phyloP scores from a whole-genome alignment of 1,140 invertebrate species.

The Copidosoma floridanum region DNA sequence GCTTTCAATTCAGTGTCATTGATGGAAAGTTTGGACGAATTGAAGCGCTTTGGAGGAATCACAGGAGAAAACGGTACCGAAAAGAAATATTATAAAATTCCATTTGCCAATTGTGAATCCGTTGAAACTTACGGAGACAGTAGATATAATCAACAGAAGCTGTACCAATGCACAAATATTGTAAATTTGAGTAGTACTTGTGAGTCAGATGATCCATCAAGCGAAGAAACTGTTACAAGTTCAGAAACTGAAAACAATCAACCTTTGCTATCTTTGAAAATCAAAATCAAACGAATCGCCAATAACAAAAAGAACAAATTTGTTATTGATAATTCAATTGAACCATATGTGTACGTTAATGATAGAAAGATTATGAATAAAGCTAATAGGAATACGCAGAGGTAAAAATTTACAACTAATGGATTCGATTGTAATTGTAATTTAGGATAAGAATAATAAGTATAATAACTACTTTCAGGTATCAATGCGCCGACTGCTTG shows the following conservation, averaged over 20 bases:
- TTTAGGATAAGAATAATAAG: no score
- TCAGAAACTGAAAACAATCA: neutral
- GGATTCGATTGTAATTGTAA: no score
- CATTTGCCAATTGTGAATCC: neutral
- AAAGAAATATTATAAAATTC: neutral
- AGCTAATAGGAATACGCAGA: no score
- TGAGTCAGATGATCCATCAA: no score
- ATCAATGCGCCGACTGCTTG: slow-evolving; percentile 18
- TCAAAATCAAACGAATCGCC: slow-evolving; percentile 20
- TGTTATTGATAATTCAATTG: slow-evolving; percentile 7
- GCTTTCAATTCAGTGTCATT: slow-evolving; percentile 13
- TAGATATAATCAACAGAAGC: no score
- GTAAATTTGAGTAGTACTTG: no score
- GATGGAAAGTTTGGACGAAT: slow-evolving; percentile 22
- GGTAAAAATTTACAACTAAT: no score
- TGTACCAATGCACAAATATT: no score
- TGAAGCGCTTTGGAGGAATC: slow-evolving; percentile 22
- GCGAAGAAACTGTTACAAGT: no score
- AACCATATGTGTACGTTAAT: neutral
- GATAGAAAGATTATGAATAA: no score
- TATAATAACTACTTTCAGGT: slow-evolving; percentile 22
- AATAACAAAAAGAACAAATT: slow-evolving; percentile 17
- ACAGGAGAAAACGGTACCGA: slow-evolving; percentile 1
- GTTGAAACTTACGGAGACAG: neutral
- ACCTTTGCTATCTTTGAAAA: slow-evolving; percentile 10